phyloP scores from a whole-genome alignment of 2,888 invertebrate genomes.

The Andrena dorsata region DNA sequence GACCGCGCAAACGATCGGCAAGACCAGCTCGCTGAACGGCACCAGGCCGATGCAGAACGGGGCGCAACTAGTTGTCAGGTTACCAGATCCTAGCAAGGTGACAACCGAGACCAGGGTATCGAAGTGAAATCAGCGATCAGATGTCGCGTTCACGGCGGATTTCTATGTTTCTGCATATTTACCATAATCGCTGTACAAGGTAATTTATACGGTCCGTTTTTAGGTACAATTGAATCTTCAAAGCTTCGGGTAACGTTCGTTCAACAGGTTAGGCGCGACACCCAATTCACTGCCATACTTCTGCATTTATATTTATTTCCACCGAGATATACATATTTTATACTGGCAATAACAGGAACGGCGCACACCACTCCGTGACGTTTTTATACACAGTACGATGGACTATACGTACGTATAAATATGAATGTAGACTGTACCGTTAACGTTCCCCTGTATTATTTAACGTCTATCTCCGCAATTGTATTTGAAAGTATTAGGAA shows the following conservation, averaged over 20 bases:
- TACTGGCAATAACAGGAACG: conserved; percentile 50
- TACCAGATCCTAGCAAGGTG: conserved; percentile 83
- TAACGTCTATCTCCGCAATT: conserved; percentile 11
- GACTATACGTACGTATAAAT: conserved; percentile 42
- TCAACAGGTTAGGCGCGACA: conserved; percentile 36
- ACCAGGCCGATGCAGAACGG: conserved; percentile 80
- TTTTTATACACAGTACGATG: conserved; percentile 42
- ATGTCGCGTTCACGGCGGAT: conserved; percentile 36
- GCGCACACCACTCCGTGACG: conserved; percentile 37
- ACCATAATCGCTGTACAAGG: conserved; percentile 54
- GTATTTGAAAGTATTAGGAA: conserved; percentile 36
- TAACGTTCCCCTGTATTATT: conserved; percentile 29
- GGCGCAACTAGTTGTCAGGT: conserved; percentile 83
- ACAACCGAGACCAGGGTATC: conserved; percentile 81
- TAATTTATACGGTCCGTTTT: conserved; percentile 50
- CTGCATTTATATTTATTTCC: conserved; percentile 70
- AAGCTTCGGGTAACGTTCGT: conserved; percentile 29
- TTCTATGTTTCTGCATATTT: conserved; percentile 53
- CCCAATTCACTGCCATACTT: conserved; percentile 63
- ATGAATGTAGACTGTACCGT: conserved; percentile 36
- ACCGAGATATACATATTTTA: conserved; percentile 56
- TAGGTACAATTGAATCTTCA: conserved; percentile 39
- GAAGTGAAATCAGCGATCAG: conserved; percentile 70
- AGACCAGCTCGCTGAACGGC: conserved; percentile 72
- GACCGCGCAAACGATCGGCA: conserved; percentile 62